phyloP scores from a whole-genome alignment of 2,888 invertebrate genomes.

The Pherbina coryleti region DNA sequence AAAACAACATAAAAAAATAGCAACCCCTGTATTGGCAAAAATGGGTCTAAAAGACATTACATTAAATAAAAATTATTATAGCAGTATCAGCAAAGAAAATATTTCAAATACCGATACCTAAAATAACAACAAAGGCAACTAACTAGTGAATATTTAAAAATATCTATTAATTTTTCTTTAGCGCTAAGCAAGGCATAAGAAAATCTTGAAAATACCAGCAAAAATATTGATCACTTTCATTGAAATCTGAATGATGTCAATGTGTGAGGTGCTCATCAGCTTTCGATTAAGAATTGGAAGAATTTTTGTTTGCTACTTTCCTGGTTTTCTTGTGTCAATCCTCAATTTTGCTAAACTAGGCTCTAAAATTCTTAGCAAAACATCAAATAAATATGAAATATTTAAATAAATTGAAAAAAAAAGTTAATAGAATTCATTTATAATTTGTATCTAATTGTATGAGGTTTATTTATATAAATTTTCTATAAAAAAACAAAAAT shows the following conservation, averaged over 20 bases:
- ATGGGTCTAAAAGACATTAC: not conserved
- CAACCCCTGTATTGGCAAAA: not conserved
- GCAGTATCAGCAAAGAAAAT: not conserved
- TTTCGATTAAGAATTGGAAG: too few relatives aligned
- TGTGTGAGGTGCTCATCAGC: too few relatives aligned
- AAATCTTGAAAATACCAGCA: not conserved
- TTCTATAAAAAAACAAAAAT: slow-evolving; percentile 30
- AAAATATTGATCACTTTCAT: not conserved
- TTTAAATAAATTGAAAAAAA: slow-evolving; percentile 1
- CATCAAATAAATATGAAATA: not conserved
- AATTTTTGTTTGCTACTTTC: too few relatives aligned
- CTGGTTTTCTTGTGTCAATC: not conserved
- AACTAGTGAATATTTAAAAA: slow-evolving; percentile 1
- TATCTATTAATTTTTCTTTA: not conserved
- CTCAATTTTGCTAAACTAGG: not conserved
- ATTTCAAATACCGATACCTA: not conserved
- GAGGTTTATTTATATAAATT: slow-evolving; percentile 45
- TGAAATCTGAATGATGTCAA: too few relatives aligned
- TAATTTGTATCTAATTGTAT: slow-evolving; percentile 19
- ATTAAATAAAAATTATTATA: not conserved
- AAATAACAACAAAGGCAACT: slow-evolving; percentile 13
- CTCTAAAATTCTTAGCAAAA: slow-evolving; percentile 1
- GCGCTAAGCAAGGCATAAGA: slow-evolving; percentile 2
- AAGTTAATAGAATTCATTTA: not conserved
- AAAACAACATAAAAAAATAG: not conserved